These are phyloP conservation scores for Pholis gunnellus DNA, from an alignment of 2,113 vertebrate genomes.

Conservation along the genomic window DNA sequence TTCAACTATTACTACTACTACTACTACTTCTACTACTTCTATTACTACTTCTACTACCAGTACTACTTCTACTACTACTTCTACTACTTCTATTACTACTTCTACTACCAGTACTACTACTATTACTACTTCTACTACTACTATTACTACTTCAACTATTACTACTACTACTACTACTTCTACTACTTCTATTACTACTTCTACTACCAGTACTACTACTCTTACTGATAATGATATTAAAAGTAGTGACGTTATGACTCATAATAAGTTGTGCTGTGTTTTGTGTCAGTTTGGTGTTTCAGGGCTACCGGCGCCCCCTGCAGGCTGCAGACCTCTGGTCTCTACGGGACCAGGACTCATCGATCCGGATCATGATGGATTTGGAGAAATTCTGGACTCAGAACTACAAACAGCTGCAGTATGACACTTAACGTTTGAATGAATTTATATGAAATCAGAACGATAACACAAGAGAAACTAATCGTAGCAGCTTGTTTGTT, in stretches of 20 bases:
- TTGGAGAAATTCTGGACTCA: conserved; percentile 84
- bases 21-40: no score
- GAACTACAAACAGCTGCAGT: conserved; percentile 62
- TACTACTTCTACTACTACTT: no score
- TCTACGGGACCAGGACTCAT: conserved; percentile 84
- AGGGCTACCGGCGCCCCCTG: conserved; percentile 83
- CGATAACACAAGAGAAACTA: background rate
- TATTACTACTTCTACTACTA: no score
- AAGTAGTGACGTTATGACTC: background rate
- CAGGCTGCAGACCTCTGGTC: conserved; percentile 86
- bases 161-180: no score
- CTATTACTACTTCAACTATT: no score
- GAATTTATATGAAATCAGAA: background rate
- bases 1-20: no score
- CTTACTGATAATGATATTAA: background rate
- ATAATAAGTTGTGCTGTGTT: background rate
- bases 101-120: no score
- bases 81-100: no score
- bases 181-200: no score
- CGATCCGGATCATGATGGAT: conserved; percentile 82
- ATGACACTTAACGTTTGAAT: conserved; percentile 6
- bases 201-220: background rate
- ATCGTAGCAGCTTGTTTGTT: background rate
- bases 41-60: no score
- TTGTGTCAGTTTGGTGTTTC: conserved; percentile 83